Evolutionary conservation across 2,888 invertebrate species (phyloP).

Genomic region (Caenorhabditis japonica): DNA sequence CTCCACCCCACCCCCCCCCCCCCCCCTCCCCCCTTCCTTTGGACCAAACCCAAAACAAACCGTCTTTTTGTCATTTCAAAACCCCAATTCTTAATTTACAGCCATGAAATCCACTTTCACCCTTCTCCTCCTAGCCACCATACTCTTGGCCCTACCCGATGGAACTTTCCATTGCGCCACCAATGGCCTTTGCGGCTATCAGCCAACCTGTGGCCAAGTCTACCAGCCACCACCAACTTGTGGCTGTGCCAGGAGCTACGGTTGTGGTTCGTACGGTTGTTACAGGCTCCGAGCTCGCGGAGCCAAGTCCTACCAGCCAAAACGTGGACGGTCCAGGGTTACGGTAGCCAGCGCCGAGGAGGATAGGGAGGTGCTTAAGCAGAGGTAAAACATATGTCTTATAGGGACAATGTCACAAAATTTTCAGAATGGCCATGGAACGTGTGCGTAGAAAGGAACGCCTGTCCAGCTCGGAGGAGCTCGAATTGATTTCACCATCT

Average conservation of each 20-base stretch:
- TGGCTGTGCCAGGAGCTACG: slow-evolving; percentile 58
- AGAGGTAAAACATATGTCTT: slow-evolving; percentile 38
- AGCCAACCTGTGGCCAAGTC: slow-evolving; percentile 54
- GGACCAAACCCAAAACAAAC: background rate
- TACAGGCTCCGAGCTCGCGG: slow-evolving; percentile 65
- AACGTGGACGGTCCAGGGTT: slow-evolving; percentile 39
- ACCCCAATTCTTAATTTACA: no score
- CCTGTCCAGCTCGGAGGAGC: slow-evolving; percentile 49
- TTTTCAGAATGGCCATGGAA: slow-evolving; percentile 46
- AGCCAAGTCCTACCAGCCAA: slow-evolving; percentile 64
- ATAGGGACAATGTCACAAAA: background rate
- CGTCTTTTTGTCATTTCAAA: no score
- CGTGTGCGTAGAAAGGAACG: slow-evolving; percentile 39
- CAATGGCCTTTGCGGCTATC: slow-evolving; percentile 70
- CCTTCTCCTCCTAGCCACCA: slow-evolving; percentile 10
- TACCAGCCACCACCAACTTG: slow-evolving; percentile 48
- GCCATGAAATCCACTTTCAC: slow-evolving; percentile 18
- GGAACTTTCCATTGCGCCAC: slow-evolving; percentile 66
- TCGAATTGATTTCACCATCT: slow-evolving; percentile 51
- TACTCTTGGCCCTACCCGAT: slow-evolving; percentile 40
- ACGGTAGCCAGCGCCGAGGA: slow-evolving; percentile 44
- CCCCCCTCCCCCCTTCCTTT: background rate
- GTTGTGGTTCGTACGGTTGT: slow-evolving; percentile 65
- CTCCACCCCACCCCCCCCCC: slow-evolving; percentile 9
- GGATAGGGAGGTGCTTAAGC: slow-evolving; percentile 54